Percentiles rank a stretch among this genome's conserved stretches.
Evolutionary conservation across 2,797 vertebrate genomes (phyloP).

Genomic region (Malurus leucopterus): DNA sequence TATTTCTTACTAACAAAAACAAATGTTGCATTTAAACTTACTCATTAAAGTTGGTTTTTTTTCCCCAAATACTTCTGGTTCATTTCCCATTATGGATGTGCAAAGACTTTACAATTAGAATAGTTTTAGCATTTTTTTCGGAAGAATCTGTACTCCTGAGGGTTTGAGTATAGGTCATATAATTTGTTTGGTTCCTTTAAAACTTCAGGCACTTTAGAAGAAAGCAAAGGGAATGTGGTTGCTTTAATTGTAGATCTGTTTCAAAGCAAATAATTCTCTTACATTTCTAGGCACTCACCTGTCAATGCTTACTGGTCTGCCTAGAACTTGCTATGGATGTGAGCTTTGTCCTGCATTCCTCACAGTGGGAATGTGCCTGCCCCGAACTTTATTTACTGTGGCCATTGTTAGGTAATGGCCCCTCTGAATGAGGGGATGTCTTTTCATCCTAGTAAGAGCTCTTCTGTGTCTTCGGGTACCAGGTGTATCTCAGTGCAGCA

Average conservation of each 20-base stretch:
- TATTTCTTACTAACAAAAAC: neutral
- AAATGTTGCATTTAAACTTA: neutral
- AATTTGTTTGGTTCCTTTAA: neutral
- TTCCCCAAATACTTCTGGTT: fast-evolving
- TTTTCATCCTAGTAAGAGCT: neutral
- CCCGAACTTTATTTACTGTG: neutral
- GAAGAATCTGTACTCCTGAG: neutral
- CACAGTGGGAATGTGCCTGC: neutral
- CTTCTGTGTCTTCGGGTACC: neutral
- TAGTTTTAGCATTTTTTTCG: neutral
- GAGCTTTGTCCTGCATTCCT: neutral
- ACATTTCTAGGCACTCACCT: neutral
- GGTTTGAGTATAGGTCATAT: neutral
- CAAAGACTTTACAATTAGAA: neutral
- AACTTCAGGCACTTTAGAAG: neutral
- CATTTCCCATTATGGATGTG: neutral
- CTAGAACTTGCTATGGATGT: neutral
- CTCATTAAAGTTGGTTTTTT: too few species aligned
- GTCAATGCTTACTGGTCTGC: neutral
- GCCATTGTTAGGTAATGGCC: neutral
- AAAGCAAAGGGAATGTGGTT: neutral
- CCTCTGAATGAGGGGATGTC: neutral
- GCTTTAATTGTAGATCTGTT: neutral
- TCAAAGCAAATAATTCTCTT: neutral
- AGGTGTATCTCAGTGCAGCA: neutral